Base-by-base conservation (phyloP, 2,888 invertebrate species). In the Lasioglossum calceatum region DNA sequence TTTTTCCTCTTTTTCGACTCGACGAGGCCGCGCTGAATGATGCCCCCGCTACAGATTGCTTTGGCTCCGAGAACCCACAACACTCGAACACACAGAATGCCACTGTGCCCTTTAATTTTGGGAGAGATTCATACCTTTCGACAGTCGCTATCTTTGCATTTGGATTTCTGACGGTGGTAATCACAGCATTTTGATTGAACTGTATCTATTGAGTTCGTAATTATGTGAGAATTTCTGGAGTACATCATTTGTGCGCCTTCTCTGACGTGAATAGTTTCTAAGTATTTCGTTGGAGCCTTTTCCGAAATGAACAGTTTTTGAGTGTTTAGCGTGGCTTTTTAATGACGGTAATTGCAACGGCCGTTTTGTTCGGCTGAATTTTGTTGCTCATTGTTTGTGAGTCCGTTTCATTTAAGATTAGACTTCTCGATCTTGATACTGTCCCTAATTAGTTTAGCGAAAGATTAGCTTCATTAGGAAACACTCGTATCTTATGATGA, bases 401-500 rank as follows among this genome's bases (percentile, higher is more conserved):
- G 19, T 23, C 27, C 23, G 39, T 70, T 10, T 10, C 70, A 39
- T 70, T 70, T 70, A 70, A 70, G 70, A 70, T 70, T 70, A 39
- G 23, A 23, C 70, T 23, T 23, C 12, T 23, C 10, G 23, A 64
- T 64, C 64, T 64, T 64, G 70, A 39, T 70, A 36, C 70, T 19
- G 19, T 10, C 23, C 3, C 36, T 42, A 42, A 71, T 71, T 71
- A 71, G 23, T 71, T 71, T 71, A 71, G 42, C 39, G 14, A n/a
- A 12, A 70, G 70, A 36, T 61, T 42, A 61, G 27, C n/a, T 77
- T 77, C 77, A 8, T 77, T 77, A 44, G 77, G 64, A 61, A 61
- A 64, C 77, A 44, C 23, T 44, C 16, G 16, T 77, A 42, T 77
- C 67, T 77, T 27, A 44, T 64, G 77, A 42, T 71, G 42, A 71